Conservation (phyloP, 2,888 invertebrate genomes). For the Cotesia congregata region DNA sequence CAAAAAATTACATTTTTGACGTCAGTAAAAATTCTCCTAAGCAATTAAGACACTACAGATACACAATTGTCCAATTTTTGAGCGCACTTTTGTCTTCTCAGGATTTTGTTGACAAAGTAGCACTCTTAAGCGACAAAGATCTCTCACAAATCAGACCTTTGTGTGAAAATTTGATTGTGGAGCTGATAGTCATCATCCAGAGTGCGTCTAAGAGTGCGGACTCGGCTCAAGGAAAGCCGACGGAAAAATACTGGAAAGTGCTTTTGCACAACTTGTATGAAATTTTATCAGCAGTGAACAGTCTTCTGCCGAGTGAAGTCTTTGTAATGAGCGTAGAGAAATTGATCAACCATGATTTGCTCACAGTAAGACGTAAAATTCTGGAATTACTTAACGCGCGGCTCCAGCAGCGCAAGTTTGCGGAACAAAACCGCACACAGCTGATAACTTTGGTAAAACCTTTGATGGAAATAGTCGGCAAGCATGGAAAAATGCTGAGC, state of each 20-base stretch:
- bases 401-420: conserved; percentile 79
- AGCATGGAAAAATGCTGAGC: conserved; percentile 70
- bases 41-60: conserved; percentile 88
- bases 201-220: conserved; percentile 77
- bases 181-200: conserved; percentile 78
- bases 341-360: conserved; percentile 79
- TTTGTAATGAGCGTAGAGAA: conserved; percentile 85
- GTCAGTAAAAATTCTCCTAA: conserved; percentile 78
- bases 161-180: conserved; percentile 80
- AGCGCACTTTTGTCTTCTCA: conserved; percentile 78
- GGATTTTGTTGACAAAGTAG: conserved; percentile 79
- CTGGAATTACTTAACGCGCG: conserved; percentile 89
- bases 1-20: conserved; percentile 74
- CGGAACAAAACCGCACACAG: conserved; percentile 70
- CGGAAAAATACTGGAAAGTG: conserved; percentile 85
- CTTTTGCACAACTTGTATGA: conserved; percentile 85
- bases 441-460: conserved; percentile 76
- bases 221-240: conserved; percentile 73
- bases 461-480: conserved; percentile 75
- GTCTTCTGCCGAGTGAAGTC: conserved; percentile 82
- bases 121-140: conserved; percentile 72
- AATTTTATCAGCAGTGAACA: conserved; percentile 80
- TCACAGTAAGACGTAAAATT: conserved; percentile 83
- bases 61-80: conserved; percentile 82
- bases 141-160: conserved; percentile 73